Evolutionary conservation across 2,797 vertebrate species (phyloP).

Genomic region (Buceros bicornis): DNA sequence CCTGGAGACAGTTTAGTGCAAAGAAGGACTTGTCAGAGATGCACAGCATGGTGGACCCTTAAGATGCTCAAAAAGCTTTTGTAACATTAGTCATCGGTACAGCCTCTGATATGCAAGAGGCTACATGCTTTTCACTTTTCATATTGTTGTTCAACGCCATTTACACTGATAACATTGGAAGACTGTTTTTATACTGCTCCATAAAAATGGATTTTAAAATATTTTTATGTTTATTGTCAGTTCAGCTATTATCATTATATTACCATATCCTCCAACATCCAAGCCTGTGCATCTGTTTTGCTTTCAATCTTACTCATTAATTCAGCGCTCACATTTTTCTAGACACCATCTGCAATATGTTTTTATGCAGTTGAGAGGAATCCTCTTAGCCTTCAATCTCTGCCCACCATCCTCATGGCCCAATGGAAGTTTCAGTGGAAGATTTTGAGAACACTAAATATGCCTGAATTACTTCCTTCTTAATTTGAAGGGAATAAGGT

Average conservation of each 20-base stretch:
- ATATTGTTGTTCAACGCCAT: background rate
- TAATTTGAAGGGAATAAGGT: background rate
- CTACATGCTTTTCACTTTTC: background rate
- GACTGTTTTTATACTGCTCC: background rate
- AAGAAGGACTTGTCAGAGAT: background rate
- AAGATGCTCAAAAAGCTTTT: background rate
- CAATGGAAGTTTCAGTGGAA: background rate
- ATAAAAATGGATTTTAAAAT: background rate
- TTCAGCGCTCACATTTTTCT: background rate
- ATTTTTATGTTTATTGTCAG: background rate
- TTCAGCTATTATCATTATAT: background rate
- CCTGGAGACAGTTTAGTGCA: background rate
- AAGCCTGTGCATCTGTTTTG: background rate
- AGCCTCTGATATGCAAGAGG: background rate
- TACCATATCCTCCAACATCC: background rate
- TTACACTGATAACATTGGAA: background rate
- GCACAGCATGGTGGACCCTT: background rate
- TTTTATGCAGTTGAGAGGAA: background rate
- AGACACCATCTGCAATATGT: background rate
- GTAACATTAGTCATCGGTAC: background rate
- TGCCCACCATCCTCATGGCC: background rate
- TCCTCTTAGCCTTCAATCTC: background rate
- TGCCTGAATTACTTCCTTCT: background rate
- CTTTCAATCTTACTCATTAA: background rate
- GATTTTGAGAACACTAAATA: background rate